phyloP scores from a whole-genome alignment of 2,113 vertebrate genomes.

The Gobiocypris rarus region DNA sequence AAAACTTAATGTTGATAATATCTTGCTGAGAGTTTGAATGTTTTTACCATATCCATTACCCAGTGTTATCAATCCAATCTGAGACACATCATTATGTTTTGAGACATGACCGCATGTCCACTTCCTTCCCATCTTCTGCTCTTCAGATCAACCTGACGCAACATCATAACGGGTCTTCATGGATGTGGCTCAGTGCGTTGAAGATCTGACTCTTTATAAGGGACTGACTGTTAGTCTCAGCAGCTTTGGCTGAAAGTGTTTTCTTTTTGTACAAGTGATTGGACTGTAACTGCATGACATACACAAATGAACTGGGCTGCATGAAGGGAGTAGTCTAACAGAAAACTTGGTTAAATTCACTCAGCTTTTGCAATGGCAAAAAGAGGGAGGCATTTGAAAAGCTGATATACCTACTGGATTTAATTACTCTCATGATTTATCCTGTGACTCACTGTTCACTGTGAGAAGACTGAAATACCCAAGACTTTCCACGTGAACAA shows the following conservation, averaged over 20 bases:
- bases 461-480: neutral
- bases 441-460: constrained; percentile 23
- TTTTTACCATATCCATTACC: too few relatives aligned
- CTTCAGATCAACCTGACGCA: neutral
- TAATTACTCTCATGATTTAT: constrained; percentile 22
- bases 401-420: constrained; percentile 27
- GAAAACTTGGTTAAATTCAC: neutral
- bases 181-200: too few relatives aligned
- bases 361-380: neutral
- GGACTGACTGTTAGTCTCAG: too few relatives aligned
- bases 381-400: neutral
- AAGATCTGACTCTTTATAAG: too few relatives aligned
- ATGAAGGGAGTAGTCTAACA: neutral
- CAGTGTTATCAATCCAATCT: neutral
- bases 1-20: neutral
- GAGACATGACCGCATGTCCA: neutral
- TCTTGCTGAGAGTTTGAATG: neutral
- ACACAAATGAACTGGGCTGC: neutral
- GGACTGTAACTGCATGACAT: too few relatives aligned
- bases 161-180: too few relatives aligned
- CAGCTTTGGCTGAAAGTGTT: too few relatives aligned
- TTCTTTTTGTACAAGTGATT: too few relatives aligned
- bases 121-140: neutral
- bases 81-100: constrained; percentile 1
- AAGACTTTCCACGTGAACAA: constrained; percentile 30